Conservation (phyloP, 2,888 invertebrate species). For the Apotomis capreana region DNA sequence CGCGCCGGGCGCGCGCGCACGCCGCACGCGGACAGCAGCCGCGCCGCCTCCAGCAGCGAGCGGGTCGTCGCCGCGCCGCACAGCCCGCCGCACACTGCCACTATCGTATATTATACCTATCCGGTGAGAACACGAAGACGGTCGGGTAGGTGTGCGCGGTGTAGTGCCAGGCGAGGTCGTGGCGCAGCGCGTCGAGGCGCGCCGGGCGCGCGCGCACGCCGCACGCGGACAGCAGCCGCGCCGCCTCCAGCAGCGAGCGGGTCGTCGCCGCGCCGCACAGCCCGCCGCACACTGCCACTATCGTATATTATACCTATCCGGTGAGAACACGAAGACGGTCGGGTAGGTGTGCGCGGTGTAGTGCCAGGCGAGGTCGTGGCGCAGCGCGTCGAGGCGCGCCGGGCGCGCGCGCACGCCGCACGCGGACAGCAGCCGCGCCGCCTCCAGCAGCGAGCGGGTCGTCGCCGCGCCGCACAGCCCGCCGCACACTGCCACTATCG, state of each 20-base stretch:
- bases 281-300: constrained; percentile 43
- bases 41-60: constrained; percentile 27
- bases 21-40: not conserved
- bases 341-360: constrained; percentile 91
- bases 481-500: constrained; percentile 87
- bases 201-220: not conserved
- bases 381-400: constrained; percentile 45
- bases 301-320: constrained; percentile 88
- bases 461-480: too few species aligned
- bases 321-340: constrained; percentile 91
- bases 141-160: constrained; percentile 91
- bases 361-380: constrained; percentile 94
- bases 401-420: not conserved
- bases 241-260: too few species aligned
- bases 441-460: too few species aligned
- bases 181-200: constrained; percentile 64
- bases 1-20: not conserved
- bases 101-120: constrained; percentile 44
- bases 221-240: not conserved
- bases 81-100: constrained; percentile 86
- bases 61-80: too few species aligned
- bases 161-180: constrained; percentile 94
- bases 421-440: constrained; percentile 30
- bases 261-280: constrained; percentile 28
- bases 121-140: constrained; percentile 89